A percentile compares a stretch with the other conserved stretches of the same genome.
Conservation (phyloP, 2,113 vertebrate genomes). For the Tautogolabrus adspersus region DNA sequence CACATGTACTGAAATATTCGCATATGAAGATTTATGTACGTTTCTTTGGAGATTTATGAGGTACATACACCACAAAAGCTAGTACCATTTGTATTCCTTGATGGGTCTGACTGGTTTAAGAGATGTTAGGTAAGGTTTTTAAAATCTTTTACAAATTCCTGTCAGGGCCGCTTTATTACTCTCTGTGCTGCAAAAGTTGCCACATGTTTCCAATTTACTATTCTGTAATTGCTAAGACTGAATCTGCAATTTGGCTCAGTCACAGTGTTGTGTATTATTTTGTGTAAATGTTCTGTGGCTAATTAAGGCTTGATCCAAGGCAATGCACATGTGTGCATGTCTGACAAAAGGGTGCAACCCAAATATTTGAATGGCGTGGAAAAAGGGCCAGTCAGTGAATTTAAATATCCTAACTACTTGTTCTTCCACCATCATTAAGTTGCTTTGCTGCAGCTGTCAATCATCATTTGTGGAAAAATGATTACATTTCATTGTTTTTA, state of each 20-base stretch:
- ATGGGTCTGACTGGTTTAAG: constrained; percentile 10
- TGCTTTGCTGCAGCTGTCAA: neutral
- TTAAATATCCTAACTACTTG: neutral
- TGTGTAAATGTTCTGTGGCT: constrained; percentile 29
- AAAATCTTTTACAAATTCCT: constrained; percentile 39
- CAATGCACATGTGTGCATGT: constrained; percentile 2
- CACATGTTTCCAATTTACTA: constrained; percentile 31
- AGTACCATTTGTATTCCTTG: neutral
- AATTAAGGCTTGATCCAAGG: constrained; percentile 27
- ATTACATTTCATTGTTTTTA: neutral
- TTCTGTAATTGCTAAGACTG: neutral
- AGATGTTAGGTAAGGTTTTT: constrained; percentile 21
- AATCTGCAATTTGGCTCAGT: constrained; percentile 33
- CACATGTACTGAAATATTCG: neutral
- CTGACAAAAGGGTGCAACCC: neutral
- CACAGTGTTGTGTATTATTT: constrained; percentile 17
- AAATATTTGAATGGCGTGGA: too few relatives aligned
- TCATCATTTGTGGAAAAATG: too few relatives aligned
- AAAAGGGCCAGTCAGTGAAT: neutral
- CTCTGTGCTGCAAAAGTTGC: neutral
- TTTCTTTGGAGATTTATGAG: constrained; percentile 19
- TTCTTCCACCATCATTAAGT: neutral
- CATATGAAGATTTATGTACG: constrained; percentile 13
- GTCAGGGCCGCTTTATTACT: constrained; percentile 5
- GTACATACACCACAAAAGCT: constrained; percentile 8